These are phyloP conservation scores for Euwallacea fornicatus DNA, from an alignment of 1,140 invertebrate species.

Conservation along the genomic window DNA sequence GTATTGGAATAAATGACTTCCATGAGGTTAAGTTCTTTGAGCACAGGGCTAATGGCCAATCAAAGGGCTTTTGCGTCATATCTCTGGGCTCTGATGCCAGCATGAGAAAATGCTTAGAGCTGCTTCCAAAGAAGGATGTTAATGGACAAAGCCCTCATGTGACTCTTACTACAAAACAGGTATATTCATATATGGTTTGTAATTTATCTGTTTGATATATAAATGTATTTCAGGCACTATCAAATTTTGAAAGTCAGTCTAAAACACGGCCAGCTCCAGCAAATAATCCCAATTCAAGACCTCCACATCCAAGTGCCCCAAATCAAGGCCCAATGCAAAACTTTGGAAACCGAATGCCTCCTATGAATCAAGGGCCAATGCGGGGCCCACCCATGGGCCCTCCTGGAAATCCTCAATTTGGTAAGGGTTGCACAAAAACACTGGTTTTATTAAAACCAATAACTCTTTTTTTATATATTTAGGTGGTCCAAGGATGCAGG, in stretches of 20 bases:
- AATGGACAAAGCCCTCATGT: conserved; percentile 94
- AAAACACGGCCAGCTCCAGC: conserved; percentile 81
- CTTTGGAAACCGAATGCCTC: conserved; percentile 67
- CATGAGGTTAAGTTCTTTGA: conserved; percentile 99
- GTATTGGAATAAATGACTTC: conserved; percentile 90
- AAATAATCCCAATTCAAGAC: conserved; percentile 57
- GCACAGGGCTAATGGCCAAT: conserved; percentile 98
- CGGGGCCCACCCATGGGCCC: conserved; percentile 65
- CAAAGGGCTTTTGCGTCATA: conserved; percentile 95
- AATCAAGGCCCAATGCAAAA: conserved; percentile 58
- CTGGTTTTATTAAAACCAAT: neutral
- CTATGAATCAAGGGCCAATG: conserved; percentile 66
- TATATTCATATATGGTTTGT: conserved; percentile 1
- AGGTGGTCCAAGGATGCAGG: conserved; percentile 71
- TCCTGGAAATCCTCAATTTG: conserved; percentile 55
- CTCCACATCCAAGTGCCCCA: conserved; percentile 57
- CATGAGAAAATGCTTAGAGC: conserved; percentile 86
- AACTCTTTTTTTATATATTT: conserved; percentile 37
- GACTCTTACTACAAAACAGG: conserved; percentile 91
- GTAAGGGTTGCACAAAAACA: neutral
- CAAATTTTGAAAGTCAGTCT: conserved; percentile 79
- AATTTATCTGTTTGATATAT: no score
- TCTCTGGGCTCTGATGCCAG: conserved; percentile 91
- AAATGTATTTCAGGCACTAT: conserved; percentile 38
- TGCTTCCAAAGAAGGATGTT: conserved; percentile 90